Conservation (phyloP, 2,888 invertebrate genomes). For the Himalopsyche japonica region DNA sequence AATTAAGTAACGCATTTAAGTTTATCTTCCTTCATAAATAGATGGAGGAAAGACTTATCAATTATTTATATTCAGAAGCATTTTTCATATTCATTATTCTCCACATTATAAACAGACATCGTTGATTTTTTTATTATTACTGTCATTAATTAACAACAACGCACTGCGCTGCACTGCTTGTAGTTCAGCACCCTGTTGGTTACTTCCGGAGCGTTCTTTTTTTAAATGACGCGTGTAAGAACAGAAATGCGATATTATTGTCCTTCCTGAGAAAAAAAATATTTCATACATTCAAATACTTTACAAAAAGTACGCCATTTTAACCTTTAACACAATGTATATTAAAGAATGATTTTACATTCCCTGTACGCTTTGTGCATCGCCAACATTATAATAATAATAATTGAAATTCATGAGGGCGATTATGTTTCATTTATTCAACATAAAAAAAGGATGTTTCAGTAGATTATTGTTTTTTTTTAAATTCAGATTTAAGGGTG, state of each 20-base stretch:
- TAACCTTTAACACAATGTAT: conserved; percentile 1
- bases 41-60: no score
- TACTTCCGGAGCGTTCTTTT: conserved; percentile 35
- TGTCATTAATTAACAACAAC: no score
- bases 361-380: background rate
- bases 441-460: background rate
- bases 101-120: no score
- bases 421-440: conserved; percentile 13
- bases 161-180: background rate
- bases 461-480: conserved; percentile 6
- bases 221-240: conserved; percentile 39
- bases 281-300: background rate
- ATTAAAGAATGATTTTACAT: background rate
- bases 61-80: no score
- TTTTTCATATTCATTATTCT: no score
- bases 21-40: no score
- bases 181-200: conserved; percentile 12
- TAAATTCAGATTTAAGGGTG: conserved; percentile 15
- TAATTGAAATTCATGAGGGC: conserved; percentile 35
- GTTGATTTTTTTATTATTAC: no score
- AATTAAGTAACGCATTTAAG: no score
- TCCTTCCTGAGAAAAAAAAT: conserved; percentile 18
- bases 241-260: conserved; percentile 32
- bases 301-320: conserved; percentile 5
- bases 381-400: conserved; percentile 32